A percentile compares a stretch with the other conserved stretches of the same genome.
phyloP scores from a whole-genome alignment of 2,113 vertebrate species.

The Blennius ocellaris region DNA sequence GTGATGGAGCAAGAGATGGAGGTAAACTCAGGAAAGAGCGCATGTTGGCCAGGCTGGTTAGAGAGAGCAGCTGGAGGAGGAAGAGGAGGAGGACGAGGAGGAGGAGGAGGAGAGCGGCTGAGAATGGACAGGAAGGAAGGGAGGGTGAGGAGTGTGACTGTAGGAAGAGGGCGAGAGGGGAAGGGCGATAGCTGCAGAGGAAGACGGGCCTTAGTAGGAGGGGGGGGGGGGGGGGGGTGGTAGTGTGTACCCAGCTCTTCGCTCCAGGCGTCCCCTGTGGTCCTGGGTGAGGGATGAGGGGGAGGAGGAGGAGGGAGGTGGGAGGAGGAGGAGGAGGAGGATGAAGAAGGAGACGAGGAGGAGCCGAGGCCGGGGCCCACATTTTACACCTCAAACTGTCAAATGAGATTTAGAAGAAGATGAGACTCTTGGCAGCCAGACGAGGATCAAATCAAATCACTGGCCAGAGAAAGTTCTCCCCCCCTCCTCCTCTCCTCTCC shows the following conservation, averaged over 20 bases:
- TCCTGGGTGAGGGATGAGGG: slow-evolving; percentile 86
- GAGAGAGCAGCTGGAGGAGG: slow-evolving; percentile 22
- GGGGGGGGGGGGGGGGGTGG: too few species aligned
- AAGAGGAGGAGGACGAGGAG: neutral
- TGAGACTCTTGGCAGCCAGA: slow-evolving; percentile 35
- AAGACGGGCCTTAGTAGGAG: slow-evolving; percentile 39
- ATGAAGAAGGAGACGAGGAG: slow-evolving; percentile 51
- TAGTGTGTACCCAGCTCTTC: slow-evolving; percentile 85
- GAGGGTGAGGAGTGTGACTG: slow-evolving; percentile 5
- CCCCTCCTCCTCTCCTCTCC: neutral
- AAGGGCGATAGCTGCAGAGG: slow-evolving; percentile 78
- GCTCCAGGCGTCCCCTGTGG: slow-evolving; percentile 87
- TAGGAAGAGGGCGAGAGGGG: slow-evolving; percentile 70
- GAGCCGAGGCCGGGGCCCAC: slow-evolving; percentile 59
- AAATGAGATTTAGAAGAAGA: slow-evolving; percentile 86
- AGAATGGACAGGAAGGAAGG: slow-evolving; percentile 54
- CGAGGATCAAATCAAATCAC: slow-evolving; percentile 18
- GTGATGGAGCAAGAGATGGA: neutral
- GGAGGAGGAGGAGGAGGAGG: slow-evolving; percentile 46
- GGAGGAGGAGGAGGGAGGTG: slow-evolving; percentile 78
- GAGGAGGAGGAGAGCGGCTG: slow-evolving; percentile 1
- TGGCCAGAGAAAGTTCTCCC: neutral
- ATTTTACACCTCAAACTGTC: slow-evolving; percentile 91
- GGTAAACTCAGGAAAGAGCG: slow-evolving; percentile 10
- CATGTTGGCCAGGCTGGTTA: slow-evolving; percentile 29